Evolutionary conservation across 2,888 invertebrate genomes (phyloP).

Genomic region (Zygothrica quintamaculata): DNA sequence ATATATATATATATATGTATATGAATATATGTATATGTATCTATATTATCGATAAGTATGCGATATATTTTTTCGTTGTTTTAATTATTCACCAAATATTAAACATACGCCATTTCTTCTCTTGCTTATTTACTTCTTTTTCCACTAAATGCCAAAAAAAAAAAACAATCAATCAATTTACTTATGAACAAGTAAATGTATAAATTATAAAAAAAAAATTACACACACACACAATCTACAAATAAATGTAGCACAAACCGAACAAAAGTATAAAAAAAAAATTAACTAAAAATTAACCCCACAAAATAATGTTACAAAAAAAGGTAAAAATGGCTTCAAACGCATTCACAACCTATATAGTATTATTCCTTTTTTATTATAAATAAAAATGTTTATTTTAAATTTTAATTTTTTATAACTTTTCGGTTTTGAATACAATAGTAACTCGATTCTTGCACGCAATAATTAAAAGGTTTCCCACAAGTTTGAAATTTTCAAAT

Average conservation of each 20-base stretch:
- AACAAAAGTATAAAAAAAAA: slow-evolving; percentile 38
- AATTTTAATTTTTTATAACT: too few relatives aligned
- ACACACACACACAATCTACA: too few relatives aligned
- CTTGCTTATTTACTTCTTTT: slow-evolving; percentile 80
- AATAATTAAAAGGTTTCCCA: too few relatives aligned
- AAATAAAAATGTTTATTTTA: slow-evolving; percentile 8
- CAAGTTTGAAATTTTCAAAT: too few relatives aligned
- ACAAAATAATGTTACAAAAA: slow-evolving; percentile 64
- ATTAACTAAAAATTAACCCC: slow-evolving; percentile 65
- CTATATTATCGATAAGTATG: slow-evolving; percentile 43
- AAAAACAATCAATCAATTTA: slow-evolving; percentile 51
- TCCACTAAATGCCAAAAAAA: slow-evolving; percentile 59
- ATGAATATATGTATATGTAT: slow-evolving; percentile 20
- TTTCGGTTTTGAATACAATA: too few relatives aligned
- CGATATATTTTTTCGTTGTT: slow-evolving; percentile 70
- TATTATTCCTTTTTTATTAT: slow-evolving; percentile 31
- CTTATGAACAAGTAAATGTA: too few relatives aligned
- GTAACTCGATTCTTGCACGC: too few relatives aligned
- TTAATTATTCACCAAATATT: slow-evolving; percentile 78
- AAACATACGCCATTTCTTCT: slow-evolving; percentile 81
- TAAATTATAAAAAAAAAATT: too few relatives aligned
- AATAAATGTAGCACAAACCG: slow-evolving; percentile 42
- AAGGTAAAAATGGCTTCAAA: slow-evolving; percentile 78
- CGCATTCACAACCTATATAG: slow-evolving; percentile 65
- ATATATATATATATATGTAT: slow-evolving; percentile 20